A percentile compares a stretch with the other conserved stretches of the same genome.
These are phyloP conservation scores for Melanerpes formicivorus DNA, from an alignment of 2,113 vertebrate species.

Conservation along the genomic window DNA sequence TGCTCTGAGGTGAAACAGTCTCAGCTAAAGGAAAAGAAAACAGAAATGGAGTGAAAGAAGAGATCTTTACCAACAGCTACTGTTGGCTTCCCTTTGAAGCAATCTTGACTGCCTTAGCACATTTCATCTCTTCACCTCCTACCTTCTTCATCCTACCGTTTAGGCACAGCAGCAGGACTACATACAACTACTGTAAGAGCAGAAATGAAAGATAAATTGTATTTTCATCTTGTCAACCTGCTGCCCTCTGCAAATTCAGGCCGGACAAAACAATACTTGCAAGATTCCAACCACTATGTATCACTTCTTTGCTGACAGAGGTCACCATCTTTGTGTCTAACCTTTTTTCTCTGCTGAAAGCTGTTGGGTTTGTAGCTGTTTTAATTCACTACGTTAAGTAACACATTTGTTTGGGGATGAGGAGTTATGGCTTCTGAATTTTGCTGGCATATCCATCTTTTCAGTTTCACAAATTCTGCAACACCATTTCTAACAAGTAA, in stretches of 20 bases:
- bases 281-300: background rate
- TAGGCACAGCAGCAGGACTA: background rate
- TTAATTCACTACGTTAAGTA: background rate
- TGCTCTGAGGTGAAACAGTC: slow-evolving; percentile 1
- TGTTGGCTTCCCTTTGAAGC: background rate
- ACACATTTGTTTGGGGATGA: background rate
- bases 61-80: background rate
- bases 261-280: background rate
- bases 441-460: background rate
- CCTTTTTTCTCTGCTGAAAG: background rate
- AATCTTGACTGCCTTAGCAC: background rate
- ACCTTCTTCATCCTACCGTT: background rate
- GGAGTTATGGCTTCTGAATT: background rate
- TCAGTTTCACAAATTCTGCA: background rate
- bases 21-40: background rate
- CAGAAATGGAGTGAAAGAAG: background rate
- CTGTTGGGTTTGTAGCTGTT: background rate
- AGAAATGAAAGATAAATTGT: background rate
- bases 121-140: background rate
- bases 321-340: background rate
- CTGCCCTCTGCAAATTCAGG: background rate
- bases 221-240: background rate
- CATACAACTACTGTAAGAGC: background rate
- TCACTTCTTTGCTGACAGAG: background rate
- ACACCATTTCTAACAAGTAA: background rate